Conservation (phyloP, 2,797 vertebrate species). For the Lagodon rhomboides region DNA sequence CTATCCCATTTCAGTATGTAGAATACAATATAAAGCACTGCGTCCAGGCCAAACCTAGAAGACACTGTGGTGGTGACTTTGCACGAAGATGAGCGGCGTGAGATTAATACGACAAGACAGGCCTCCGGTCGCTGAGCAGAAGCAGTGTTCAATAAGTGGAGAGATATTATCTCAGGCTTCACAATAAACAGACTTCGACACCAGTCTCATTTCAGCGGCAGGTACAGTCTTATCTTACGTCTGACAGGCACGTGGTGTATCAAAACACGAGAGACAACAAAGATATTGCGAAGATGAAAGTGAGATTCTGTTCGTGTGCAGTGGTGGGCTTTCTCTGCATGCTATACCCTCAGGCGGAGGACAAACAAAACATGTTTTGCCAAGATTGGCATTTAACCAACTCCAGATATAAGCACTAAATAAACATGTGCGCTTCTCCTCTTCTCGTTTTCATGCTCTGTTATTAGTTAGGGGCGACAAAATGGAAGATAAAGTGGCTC, state of each 20-base stretch:
- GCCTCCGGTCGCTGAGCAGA: constrained; percentile 28
- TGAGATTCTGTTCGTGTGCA: constrained; percentile 31
- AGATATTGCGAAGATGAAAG: constrained; percentile 40
- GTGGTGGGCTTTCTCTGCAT: constrained; percentile 23
- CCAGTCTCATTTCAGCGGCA: constrained; percentile 46
- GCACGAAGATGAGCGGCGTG: constrained; percentile 5
- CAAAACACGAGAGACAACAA: constrained; percentile 39
- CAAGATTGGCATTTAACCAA: constrained; percentile 37
- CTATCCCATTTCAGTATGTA: constrained; percentile 7
- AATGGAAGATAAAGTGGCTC: neutral
- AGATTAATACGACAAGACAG: constrained; percentile 62
- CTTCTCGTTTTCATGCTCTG: neutral
- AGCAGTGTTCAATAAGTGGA: constrained; percentile 47
- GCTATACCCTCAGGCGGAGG: constrained; percentile 25
- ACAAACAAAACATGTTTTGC: constrained; percentile 51
- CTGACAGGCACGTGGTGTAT: constrained; percentile 39
- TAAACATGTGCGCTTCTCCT: constrained; percentile 8
- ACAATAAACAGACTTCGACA: constrained; percentile 53
- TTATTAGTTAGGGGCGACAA: constrained; percentile 7
- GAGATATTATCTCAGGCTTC: constrained; percentile 48
- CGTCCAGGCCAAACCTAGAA: constrained; percentile 32
- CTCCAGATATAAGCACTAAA: constrained; percentile 32
- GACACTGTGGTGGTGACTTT: constrained; percentile 34
- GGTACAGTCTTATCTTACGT: constrained; percentile 65
- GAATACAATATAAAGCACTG: constrained; percentile 1